A percentile compares a stretch with the other conserved stretches of the same genome.
Conservation (phyloP, 2,797 vertebrate genomes). For the Meriones psammophilus region DNA sequence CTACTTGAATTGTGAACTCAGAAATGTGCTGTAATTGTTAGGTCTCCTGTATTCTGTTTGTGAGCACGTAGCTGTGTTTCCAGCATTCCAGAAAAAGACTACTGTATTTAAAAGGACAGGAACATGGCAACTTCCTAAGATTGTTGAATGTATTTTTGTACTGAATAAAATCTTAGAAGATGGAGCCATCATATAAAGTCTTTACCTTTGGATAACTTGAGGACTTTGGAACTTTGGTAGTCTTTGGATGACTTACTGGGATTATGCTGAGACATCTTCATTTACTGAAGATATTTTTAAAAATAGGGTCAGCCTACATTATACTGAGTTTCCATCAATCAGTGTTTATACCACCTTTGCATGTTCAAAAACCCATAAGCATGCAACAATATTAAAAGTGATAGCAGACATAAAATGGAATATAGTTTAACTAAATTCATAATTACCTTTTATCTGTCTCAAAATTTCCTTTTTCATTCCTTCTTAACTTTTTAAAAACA, state of each 20-base stretch:
- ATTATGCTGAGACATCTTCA: background rate
- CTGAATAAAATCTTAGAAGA: background rate
- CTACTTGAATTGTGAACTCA: constrained; percentile 20
- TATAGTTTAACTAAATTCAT: background rate
- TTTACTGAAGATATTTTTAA: background rate
- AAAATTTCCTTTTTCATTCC: background rate
- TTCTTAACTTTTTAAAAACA: background rate
- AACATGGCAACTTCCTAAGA: background rate
- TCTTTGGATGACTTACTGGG: background rate
- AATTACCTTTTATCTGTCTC: background rate
- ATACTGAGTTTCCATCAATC: background rate
- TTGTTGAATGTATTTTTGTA: background rate
- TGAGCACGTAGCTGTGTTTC: background rate
- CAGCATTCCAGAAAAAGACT: background rate
- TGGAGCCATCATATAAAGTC: background rate
- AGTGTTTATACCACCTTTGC: background rate
- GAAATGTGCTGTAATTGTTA: background rate
- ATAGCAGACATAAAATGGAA: background rate
- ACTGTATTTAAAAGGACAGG: background rate
- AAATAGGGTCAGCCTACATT: background rate
- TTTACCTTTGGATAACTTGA: background rate
- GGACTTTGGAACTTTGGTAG: background rate
- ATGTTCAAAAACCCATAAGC: background rate
- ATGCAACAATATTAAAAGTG: background rate
- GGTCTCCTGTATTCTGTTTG: background rate